Evolutionary conservation across 2,888 invertebrate genomes (phyloP).

Genomic region (Maniola hyperantus): DNA sequence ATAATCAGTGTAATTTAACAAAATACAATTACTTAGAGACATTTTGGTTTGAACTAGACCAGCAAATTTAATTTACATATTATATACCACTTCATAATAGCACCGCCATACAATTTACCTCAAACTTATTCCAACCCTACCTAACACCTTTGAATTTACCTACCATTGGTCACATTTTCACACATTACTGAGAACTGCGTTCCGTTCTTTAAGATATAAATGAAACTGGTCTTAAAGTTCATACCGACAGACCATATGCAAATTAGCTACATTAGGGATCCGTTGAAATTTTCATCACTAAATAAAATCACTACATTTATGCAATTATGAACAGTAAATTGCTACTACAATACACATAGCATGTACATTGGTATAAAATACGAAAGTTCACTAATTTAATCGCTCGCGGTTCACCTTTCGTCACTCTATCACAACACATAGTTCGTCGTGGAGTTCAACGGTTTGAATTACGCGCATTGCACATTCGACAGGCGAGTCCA

Average conservation of each 20-base stretch:
- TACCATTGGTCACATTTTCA: constrained; percentile 35
- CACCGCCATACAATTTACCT: constrained; percentile 70
- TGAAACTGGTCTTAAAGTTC: constrained; percentile 29
- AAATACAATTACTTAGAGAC: constrained; percentile 3
- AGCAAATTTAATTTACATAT: constrained; percentile 54
- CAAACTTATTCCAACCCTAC: constrained; percentile 37
- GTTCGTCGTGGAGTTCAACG: constrained; percentile 23
- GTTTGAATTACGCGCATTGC: constrained; percentile 26
- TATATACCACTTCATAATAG: constrained; percentile 74
- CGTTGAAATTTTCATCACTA: constrained; percentile 19
- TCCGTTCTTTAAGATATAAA: constrained; percentile 28
- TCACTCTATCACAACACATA: constrained; percentile 23
- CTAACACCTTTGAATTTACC: constrained; percentile 32
- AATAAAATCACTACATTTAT: constrained; percentile 34
- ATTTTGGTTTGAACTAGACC: constrained; percentile 53
- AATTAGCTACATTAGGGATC: constrained; percentile 30
- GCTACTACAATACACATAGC: constrained; percentile 30
- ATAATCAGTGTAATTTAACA: not conserved
- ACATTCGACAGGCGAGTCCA: constrained; percentile 35
- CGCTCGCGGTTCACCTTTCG: constrained; percentile 24
- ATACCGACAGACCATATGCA: constrained; percentile 20
- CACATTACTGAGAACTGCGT: constrained; percentile 33
- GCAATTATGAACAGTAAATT: constrained; percentile 30
- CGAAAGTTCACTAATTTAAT: constrained; percentile 13
- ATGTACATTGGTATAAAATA: constrained; percentile 20